Evolutionary conservation across 2,797 vertebrate species (phyloP).

Genomic region (Epinephelus awoara): DNA sequence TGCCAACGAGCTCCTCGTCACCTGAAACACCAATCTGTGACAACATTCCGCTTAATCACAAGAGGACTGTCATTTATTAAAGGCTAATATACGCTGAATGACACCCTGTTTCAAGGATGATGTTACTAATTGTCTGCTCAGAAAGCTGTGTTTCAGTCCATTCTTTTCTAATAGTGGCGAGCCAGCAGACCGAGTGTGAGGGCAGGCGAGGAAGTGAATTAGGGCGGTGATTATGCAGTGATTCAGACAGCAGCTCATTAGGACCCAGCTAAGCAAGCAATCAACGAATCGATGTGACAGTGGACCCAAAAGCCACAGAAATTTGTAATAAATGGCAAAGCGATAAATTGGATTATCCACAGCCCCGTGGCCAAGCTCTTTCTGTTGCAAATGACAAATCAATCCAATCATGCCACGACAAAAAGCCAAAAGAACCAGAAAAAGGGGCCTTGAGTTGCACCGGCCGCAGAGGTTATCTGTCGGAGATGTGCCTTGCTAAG

Average conservation of each 20-base stretch:
- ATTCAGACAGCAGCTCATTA: slow-evolving; percentile 86
- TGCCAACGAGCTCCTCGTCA: slow-evolving; percentile 22
- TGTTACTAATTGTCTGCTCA: slow-evolving; percentile 73
- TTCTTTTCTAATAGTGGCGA: slow-evolving; percentile 69
- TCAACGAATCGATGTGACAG: slow-evolving; percentile 84
- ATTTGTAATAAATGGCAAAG: slow-evolving; percentile 87
- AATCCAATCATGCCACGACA: slow-evolving; percentile 79
- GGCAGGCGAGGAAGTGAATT: slow-evolving; percentile 79
- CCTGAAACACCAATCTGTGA: slow-evolving; percentile 40
- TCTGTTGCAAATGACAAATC: slow-evolving; percentile 83
- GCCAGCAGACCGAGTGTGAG: slow-evolving; percentile 71
- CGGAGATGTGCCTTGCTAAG: slow-evolving; percentile 66
- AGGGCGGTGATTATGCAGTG: slow-evolving; percentile 84
- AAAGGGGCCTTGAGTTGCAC: slow-evolving; percentile 47
- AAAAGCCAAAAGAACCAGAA: slow-evolving; percentile 66
- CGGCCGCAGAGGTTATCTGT: slow-evolving; percentile 59
- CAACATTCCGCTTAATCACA: slow-evolving; percentile 8
- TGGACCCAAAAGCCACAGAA: slow-evolving; percentile 85
- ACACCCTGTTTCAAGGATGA: slow-evolving; percentile 63
- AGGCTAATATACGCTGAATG: slow-evolving; percentile 48
- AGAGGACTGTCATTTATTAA: slow-evolving; percentile 58
- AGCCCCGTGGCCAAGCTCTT: slow-evolving; percentile 79
- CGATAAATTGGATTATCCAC: slow-evolving; percentile 85
- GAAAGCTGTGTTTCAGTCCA: slow-evolving; percentile 65
- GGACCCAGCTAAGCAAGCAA: slow-evolving; percentile 85